Conservation (phyloP, 2,113 vertebrate genomes). For the Hassar affinis region DNA sequence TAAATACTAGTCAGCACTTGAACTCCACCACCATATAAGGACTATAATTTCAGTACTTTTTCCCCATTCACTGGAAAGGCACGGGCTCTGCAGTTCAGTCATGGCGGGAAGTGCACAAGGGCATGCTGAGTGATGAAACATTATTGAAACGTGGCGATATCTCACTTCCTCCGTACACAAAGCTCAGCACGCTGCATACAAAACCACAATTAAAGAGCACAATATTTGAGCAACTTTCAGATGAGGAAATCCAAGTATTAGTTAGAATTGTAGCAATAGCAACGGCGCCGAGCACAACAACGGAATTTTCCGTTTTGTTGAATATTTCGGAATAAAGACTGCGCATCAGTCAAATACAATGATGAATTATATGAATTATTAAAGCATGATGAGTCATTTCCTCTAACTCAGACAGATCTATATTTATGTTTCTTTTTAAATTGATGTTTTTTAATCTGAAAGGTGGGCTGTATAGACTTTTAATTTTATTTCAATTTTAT, state of each 20-base stretch:
- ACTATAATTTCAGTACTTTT: neutral
- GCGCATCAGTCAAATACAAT: neutral
- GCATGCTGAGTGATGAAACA: neutral
- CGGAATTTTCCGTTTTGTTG: constrained; percentile 37
- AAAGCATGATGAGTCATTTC: neutral
- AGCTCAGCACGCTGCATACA: neutral
- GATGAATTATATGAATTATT: too few relatives aligned
- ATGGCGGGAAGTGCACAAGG: neutral
- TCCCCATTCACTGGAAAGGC: neutral
- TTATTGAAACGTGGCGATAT: neutral
- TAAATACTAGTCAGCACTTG: too few relatives aligned
- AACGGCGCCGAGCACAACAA: neutral
- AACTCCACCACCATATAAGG: neutral
- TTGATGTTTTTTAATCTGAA: neutral
- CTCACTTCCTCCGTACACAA: constrained; percentile 42
- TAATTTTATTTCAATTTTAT: too few relatives aligned
- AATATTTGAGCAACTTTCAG: constrained; percentile 55
- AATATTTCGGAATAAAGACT: neutral
- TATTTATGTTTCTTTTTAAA: neutral
- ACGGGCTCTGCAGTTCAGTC: neutral
- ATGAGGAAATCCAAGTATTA: constrained; percentile 45
- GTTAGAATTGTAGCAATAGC: constrained; percentile 27
- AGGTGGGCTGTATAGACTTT: neutral
- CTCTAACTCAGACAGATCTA: neutral
- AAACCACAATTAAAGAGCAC: constrained; percentile 44